Evolutionary conservation across 2,797 vertebrate genomes (phyloP), one percentile per base, ranked within the genome.

Genomic region (Diceros bicornis): DNA sequence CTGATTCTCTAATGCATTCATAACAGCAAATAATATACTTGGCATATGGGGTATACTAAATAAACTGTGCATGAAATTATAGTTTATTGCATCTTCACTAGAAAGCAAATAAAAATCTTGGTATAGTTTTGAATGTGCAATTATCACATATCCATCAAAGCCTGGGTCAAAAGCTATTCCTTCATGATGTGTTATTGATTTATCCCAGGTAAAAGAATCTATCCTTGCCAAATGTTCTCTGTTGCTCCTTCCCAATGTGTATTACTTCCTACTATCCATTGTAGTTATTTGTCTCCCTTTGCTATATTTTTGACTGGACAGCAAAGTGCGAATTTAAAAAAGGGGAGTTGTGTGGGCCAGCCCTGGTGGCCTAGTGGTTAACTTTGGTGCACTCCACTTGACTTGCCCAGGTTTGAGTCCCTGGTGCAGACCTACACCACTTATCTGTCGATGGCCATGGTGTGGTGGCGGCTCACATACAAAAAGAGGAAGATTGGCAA

Each of bases 251-350:
- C 88, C 7, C 20, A 87, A 18, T 32, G 14, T 75, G 32, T 85
- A 10, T 92, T 50, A 87, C 29, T 25, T 79, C 37, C 17, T 79
- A 37, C n/a, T 4, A 84, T 61, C 12, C 75, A 29, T 55, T 84
- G 18, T 55, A 84, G 32, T 75, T 81, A 18, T 29, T 44, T 92
- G 4, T 6, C 32, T 96, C 2, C 32, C 4, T 47, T 89, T 50
- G 50, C 34, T 72, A 32, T 41, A 29, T 50, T 78, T 62, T 61
- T 95, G 50, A 74, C 32, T 52, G 20, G 16, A 75, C 17, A 86
- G 34, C 61, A 89, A 96, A 84, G 37, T 34, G 25, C n/a, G 29
- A 81, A 92, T 16, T 50, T 62, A 10, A 96, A 87, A 74, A 37
- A 71, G 25, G 32, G 13, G 47, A 74, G 55, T 50, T 84, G 13